Conservation (phyloP, 1,140 invertebrate species). For the Meloidogyne exigua region DNA sequence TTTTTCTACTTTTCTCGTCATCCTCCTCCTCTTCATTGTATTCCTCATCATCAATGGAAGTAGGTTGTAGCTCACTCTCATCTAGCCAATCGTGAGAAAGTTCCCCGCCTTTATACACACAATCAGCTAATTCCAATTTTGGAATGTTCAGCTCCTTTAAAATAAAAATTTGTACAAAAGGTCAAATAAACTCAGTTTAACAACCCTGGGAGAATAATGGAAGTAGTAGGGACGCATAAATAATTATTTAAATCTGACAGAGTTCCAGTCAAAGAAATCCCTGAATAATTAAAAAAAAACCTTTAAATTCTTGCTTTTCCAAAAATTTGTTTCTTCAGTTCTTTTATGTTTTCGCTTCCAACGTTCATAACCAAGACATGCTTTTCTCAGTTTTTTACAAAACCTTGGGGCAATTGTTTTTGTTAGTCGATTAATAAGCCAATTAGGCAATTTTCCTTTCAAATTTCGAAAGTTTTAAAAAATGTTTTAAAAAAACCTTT, state of each 20-base stretch:
- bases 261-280: no score
- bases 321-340: conserved; percentile 80
- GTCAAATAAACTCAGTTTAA: no score
- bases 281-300: background rate
- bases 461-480: conserved; percentile 4
- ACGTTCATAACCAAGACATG: conserved; percentile 73
- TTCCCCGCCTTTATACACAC: conserved; percentile 24
- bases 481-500: conserved; percentile 69
- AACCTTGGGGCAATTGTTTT: conserved; percentile 81
- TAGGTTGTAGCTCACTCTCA: conserved; percentile 18
- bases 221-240: no score
- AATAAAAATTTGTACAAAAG: background rate
- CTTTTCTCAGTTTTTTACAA: conserved; percentile 78
- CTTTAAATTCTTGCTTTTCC: conserved; percentile 72
- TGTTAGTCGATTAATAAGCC: conserved; percentile 84
- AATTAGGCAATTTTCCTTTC: conserved; percentile 75
- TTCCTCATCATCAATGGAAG: conserved; percentile 13
- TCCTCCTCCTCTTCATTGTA: background rate
- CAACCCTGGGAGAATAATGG: no score
- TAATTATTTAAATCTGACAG: no score
- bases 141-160: conserved; percentile 20
- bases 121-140: conserved; percentile 31
- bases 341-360: conserved; percentile 78
- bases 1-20: background rate
- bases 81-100: conserved; percentile 7